These are phyloP conservation scores for Gastrophysa polygoni DNA, from an alignment of 2,888 invertebrate genomes.

Conservation along the genomic window DNA sequence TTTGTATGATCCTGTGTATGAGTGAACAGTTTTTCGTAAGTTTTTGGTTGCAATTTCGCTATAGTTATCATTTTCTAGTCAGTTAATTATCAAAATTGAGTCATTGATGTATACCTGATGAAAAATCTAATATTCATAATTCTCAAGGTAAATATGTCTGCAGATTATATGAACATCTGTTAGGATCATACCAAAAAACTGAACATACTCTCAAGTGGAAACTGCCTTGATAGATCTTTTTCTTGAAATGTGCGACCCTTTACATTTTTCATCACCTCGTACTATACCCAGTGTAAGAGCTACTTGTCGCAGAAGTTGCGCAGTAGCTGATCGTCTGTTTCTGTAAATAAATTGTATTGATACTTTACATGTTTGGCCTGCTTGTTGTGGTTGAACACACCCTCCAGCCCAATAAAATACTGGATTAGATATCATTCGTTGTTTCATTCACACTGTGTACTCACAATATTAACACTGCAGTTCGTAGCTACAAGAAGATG, in stretches of 20 bases:
- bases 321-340: constrained; percentile 54
- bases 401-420: constrained; percentile 58
- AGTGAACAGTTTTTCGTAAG: no score
- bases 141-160: no score
- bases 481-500: no score
- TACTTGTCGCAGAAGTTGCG: constrained; percentile 50
- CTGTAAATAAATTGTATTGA: constrained; percentile 55
- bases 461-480: no score
- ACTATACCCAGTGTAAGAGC: constrained; percentile 54
- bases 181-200: neutral
- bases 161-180: no score
- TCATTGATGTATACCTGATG: no score
- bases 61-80: no score
- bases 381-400: constrained; percentile 58
- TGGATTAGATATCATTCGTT: constrained; percentile 49
- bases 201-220: constrained; percentile 41
- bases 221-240: constrained; percentile 52
- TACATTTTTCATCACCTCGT: constrained; percentile 22
- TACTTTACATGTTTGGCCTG: constrained; percentile 50
- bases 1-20: no score
- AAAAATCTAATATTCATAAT: no score
- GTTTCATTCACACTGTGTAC: no score
- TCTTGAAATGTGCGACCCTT: constrained; percentile 16
- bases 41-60: no score
- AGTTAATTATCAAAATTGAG: no score